Conservation (phyloP, 2,113 vertebrate species). For the Lethenteron camtschaticum region DNA sequence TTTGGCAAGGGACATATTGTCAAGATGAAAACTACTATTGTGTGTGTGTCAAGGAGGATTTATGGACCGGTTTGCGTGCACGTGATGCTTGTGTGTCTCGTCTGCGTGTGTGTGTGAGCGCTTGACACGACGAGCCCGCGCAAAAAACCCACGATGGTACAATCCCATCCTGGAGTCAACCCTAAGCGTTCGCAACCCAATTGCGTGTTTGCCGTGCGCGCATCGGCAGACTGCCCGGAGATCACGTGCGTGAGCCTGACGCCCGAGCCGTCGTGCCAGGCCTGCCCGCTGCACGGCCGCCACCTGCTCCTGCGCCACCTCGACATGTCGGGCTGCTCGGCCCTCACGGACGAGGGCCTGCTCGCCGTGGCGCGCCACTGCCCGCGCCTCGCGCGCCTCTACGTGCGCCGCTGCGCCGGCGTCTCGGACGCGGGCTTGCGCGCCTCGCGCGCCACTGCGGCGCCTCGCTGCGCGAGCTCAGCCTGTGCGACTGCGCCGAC, state of each 20-base stretch:
- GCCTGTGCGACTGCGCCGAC: slow-evolving; percentile 1
- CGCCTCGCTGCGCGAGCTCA: not conserved
- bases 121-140: too few relatives aligned
- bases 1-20: too few relatives aligned
- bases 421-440: slow-evolving; percentile 1
- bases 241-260: slow-evolving; percentile 3
- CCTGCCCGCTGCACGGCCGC: slow-evolving; percentile 3
- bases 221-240: slow-evolving; percentile 3
- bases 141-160: too few relatives aligned
- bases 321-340: slow-evolving; percentile 1
- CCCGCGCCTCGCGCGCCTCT: not conserved
- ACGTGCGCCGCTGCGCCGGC: not conserved
- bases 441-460: slow-evolving; percentile 2
- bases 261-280: not conserved
- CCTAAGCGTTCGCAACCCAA: too few relatives aligned
- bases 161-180: too few relatives aligned
- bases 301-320: slow-evolving; percentile 1
- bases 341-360: slow-evolving; percentile 1
- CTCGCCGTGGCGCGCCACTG: slow-evolving; percentile 4
- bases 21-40: too few relatives aligned
- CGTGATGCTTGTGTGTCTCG: too few relatives aligned
- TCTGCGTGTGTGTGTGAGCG: too few relatives aligned
- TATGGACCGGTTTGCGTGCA: too few relatives aligned
- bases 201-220: not conserved
- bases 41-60: too few relatives aligned